Evolutionary conservation across 2,888 invertebrate genomes (phyloP), one percentile per base, ranked within the genome.

Genomic region (Timema podura): DNA sequence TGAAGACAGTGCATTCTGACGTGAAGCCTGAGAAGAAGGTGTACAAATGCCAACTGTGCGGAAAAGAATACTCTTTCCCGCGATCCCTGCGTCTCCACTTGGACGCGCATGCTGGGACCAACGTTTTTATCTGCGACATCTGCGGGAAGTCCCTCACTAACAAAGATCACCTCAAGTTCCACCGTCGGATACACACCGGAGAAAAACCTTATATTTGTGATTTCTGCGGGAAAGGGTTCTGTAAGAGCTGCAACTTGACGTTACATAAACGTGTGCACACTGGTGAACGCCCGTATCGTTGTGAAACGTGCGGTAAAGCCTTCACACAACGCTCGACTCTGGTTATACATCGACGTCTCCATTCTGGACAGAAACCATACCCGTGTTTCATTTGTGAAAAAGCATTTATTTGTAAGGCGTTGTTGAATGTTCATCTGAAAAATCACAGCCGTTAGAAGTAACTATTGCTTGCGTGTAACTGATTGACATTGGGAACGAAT

Each of bases 291-390:
- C 84, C 84, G 0, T 84, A 82, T 77, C 81, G 80, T 69, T 84
- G 84, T 73, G 80, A 82, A 54, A 78, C 82, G 67, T 85, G 85
- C 71, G 80, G 79, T 3, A 85, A 83, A 74, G 80, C 82, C 1
- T 86, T 85, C 75, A 83, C 84, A 0, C 85, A 85, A 74, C 80
- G 82, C 47, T 82, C 84, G 5, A 83, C 84, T 1, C 77, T 85
- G 13, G 84, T 83, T 6, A 83, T 85, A 67, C 86, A 86, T 74
- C 79, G 80, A 72, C 78, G 83, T 5, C 81, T 81, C 6, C 84
- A 84, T 73, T 82, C 83, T 1, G 83, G 83, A 0, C 82, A 83
- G 70, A 75, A 81, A 70, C 83, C 83, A 0, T 83, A 82, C 74
- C 79, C 79, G 5, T 83, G 83, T 73, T 78, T 79, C 72, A 78